phyloP scores from a whole-genome alignment of 2,888 invertebrate species.

The Galeruca laticollis region DNA sequence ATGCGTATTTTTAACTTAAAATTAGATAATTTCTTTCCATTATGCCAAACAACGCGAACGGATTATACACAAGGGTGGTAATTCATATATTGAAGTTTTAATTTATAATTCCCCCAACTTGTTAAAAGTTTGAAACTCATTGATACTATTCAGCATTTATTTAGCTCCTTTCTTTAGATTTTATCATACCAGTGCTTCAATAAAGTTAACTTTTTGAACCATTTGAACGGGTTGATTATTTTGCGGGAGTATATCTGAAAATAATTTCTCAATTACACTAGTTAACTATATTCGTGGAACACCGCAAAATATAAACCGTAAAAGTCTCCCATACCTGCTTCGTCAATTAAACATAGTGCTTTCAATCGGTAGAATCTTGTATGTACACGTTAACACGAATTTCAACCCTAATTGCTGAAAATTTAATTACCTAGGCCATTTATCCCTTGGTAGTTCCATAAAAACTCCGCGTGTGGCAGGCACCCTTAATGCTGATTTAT shows the following conservation, averaged over 20 bases:
- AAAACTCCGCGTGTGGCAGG: slow-evolving; percentile 28
- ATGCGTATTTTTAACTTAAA: no score
- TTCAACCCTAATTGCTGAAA: slow-evolving; percentile 7
- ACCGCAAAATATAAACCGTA: neutral
- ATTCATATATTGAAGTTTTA: no score
- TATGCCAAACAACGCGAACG: no score
- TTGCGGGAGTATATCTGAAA: neutral
- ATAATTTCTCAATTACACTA: neutral
- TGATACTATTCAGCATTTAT: no score
- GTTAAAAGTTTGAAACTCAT: no score
- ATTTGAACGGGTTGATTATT: no score
- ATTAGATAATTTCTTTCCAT: no score
- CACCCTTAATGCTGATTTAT: slow-evolving; percentile 34
- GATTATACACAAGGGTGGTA: no score
- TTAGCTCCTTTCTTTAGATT: no score
- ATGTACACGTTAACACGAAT: neutral
- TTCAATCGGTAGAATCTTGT: neutral
- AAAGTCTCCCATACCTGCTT: neutral
- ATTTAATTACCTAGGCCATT: slow-evolving; percentile 16
- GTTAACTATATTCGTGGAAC: neutral
- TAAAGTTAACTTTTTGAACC: no score
- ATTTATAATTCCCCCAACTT: no score
- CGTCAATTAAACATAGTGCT: neutral
- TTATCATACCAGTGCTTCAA: no score
- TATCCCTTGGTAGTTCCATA: slow-evolving; percentile 27